Evolutionary conservation across 2,888 invertebrate genomes (phyloP), one percentile per base, ranked within the genome.

Genomic region (Andrena bucephala): DNA sequence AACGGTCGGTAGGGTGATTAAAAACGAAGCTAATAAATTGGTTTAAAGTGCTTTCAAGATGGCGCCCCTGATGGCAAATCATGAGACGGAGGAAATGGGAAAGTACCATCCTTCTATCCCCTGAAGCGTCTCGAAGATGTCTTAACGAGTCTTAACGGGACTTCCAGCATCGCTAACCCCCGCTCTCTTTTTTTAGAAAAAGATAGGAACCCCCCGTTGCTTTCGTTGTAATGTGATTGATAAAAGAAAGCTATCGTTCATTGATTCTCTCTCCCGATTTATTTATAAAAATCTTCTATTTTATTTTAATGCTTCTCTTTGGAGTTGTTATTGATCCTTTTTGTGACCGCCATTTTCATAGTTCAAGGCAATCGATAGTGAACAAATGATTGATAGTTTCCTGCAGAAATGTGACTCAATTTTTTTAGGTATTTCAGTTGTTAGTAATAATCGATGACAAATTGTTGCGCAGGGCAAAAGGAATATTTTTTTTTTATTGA

Each of bases 11-110:
- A 13, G 65, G 62, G 63, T 68, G 83, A 86, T 87, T 87, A 86
- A 88, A 87, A 83, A 73, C 71, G 85, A 83, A 86, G 74, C 77
- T 87, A 85, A 86, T 86, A 79, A 88, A 87, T 87, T 85, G 83
- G 71, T 83, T 83, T 84, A 81, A 83, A 88, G 85, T 81, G 79
- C 81, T 87, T 89, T 83, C 66, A 85, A 88, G 80, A 89, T 82
- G 78, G 83, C 73, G 79, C 24, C 75, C 24, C 62, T 63, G 75
- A 68, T 73, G 60, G 81, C 57, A 66, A 75, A 77, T 73, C 70
- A 59, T 54, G 68, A 79, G 76, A 65, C 20, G 70, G 31, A 62
- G 71, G 76, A 82, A 77, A 65, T 70, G 65, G 59, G 31, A 50
- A 65, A 76, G 65, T 63, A 63, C 59, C 60, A 54, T 81, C 77